Evolutionary conservation across 2,888 invertebrate species (phyloP), one percentile per base, ranked within the genome.

Genomic region (Monoplex corrugatus): DNA sequence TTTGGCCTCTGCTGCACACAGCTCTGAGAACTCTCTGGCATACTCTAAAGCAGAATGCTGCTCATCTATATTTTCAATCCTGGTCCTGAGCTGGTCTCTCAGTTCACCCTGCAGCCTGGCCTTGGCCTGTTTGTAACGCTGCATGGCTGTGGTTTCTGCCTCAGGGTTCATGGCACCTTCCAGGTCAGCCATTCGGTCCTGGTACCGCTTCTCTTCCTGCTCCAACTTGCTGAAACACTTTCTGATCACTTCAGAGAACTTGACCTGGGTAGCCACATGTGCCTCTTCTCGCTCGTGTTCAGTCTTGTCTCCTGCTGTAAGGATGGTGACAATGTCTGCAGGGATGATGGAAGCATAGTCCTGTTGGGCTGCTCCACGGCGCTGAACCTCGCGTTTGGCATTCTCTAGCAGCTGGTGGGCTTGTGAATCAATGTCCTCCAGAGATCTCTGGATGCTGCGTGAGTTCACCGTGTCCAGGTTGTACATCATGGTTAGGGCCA

Each of bases 121-220:
- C 90, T 93, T 94, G 88, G 94, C 93, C 89, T 90, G 91, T 38
- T 92, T 91, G 91, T 95, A 94, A 40, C 95, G 90, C 91, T 94
- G 93, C 32, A 92, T 80, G 32, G 92, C 91, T 0, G 93, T 92
- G 72, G 93, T 92, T 86, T 95, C 95, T 5, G 94, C 95, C 83
- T 95, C 95, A n/a, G 95, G 93, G 88, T 94, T 95, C 93, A 94
- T 93, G 43, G 92, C 93, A 80, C 94, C 95, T 86, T 94, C 93
- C 45, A 95, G 90, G 84, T 95, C 94, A 68, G 89, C 92, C 89
- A 93, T 92, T 84, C 93, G 93, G 86, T 94, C 94, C 87, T 94
- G 93, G 91, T 92, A 95, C 23, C 94, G 93, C 91, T 94, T 94
- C 90, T 95, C 95, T 87, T 95, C 95, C 40, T 92, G 93, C 68